These are phyloP conservation scores for Liposcelis brunnea DNA, from an alignment of 2,888 invertebrate genomes.

Conservation along the genomic window DNA sequence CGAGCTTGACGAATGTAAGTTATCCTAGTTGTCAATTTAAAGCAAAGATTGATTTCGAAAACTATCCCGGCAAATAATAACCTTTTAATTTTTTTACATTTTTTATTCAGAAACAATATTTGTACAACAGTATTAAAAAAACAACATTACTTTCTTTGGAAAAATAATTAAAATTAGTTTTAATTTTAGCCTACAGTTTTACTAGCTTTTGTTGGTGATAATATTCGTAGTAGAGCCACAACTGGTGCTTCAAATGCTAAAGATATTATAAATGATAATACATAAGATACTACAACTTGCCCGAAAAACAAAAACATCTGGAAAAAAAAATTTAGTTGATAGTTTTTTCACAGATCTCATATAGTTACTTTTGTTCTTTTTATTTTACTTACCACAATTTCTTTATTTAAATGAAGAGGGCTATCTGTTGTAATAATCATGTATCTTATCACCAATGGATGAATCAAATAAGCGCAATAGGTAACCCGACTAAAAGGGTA, in stretches of 20 bases:
- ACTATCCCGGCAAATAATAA: no score
- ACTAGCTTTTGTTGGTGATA: conserved; percentile 23
- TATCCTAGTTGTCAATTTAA: no score
- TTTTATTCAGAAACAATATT: background rate
- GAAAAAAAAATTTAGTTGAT: conserved; percentile 18
- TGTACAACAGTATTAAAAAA: background rate
- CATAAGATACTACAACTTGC: conserved; percentile 61
- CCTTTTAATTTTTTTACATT: no score
- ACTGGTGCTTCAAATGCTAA: conserved; percentile 71
- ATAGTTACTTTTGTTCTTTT: conserved; percentile 1
- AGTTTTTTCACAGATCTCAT: conserved; percentile 4
- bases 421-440: conserved; percentile 68
- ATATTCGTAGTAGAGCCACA: conserved; percentile 63
- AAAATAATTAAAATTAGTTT: background rate
- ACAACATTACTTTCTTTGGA: background rate
- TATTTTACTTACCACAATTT: conserved; percentile 44
- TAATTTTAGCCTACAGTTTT: background rate
- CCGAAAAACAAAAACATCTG: conserved; percentile 66
- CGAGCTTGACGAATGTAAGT: no score
- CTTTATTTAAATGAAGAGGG: conserved; percentile 62
- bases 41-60: no score
- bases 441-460: conserved; percentile 63
- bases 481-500: conserved; percentile 76
- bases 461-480: conserved; percentile 72
- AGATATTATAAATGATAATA: conserved; percentile 59